Conservation (phyloP, 2,113 vertebrate species). For the Aix galericulata region DNA sequence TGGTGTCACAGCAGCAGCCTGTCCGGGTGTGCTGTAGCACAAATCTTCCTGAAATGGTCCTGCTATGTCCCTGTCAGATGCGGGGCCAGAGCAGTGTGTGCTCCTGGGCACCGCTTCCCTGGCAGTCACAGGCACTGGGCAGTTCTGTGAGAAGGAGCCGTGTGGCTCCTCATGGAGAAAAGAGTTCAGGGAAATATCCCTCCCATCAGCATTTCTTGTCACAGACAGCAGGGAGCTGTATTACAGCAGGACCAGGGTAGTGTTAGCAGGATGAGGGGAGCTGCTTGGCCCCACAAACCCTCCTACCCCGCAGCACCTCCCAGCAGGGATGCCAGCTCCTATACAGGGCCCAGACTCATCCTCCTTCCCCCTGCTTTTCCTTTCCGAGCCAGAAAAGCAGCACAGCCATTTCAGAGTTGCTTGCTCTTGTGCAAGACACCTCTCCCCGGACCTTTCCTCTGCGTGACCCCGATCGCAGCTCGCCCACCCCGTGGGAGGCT, state of each 20-base stretch:
- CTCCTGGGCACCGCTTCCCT: accelerated
- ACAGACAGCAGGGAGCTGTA: not conserved
- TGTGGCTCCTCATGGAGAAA: not conserved
- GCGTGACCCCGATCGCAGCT: not conserved
- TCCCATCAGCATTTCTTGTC: not conserved
- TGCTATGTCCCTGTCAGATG: not conserved
- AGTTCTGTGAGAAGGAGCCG: not conserved
- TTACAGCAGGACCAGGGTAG: not conserved
- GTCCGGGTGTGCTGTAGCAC: not conserved
- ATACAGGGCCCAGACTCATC: not conserved
- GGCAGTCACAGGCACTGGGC: not conserved
- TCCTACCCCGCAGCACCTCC: not conserved
- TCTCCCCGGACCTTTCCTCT: not conserved
- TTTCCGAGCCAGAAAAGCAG: not conserved
- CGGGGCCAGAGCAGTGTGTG: accelerated
- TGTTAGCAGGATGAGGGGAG: not conserved
- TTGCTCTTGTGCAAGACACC: not conserved
- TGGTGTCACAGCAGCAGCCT: not conserved
- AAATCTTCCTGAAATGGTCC: not conserved
- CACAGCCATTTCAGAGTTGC: not conserved
- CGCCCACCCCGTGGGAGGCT: not conserved
- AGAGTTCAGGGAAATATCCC: not conserved
- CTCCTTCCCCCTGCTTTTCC: not conserved
- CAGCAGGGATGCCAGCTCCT: not conserved
- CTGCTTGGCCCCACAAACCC: not conserved